Base-by-base conservation (phyloP, 2,113 vertebrate species). In the Cromileptes altivelis region DNA sequence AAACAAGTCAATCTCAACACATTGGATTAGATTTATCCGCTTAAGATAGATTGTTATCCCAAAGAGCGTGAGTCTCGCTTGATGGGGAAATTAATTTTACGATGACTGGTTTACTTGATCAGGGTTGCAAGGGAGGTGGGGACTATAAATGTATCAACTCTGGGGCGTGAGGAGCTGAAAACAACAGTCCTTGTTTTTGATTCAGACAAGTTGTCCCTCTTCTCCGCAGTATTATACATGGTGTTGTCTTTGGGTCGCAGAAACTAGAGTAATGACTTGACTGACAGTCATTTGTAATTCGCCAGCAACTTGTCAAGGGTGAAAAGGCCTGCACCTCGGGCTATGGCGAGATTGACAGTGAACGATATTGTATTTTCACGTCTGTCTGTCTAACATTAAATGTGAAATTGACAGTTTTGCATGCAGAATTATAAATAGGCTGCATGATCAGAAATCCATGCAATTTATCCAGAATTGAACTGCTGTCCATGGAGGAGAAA, bases 21-120 rank as follows among this genome's bases (percentile, higher is more conserved):
- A 81, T 91, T 88, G 91, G 92, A 92, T 94, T 95, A 94, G 90
- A 93, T 94, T 94, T 91, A 95, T 95, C 94, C 91, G 84, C 94
- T 95, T 94, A 93, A 86, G 82, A 93, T 88, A 93, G 93, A 94
- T 94, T 88, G 90, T 92, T 94, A 94, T 94, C 93, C 88, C 83
- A 83, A 90, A 88, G 85, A 89, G 84, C 27, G 65, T 2, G 63
- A 81, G 93, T 89, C 81, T 88, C 77, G 88, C 90, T 93, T 93
- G 91, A 93, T 88, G 87, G 90, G 88, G 88, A 94, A 93, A 94
- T 93, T 93, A 94, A 94, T 95, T 95, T 94, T 93, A 95, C 92
- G 64, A 94, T 94, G 94, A 86, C 92, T 94, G 93, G 86, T 94
- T 93, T 90, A 90, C 93, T 90, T 94, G 92, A 94, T 94, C 86